Conservation (phyloP, 2,888 invertebrate genomes). For the Hydroisotoma schaefferi region DNA sequence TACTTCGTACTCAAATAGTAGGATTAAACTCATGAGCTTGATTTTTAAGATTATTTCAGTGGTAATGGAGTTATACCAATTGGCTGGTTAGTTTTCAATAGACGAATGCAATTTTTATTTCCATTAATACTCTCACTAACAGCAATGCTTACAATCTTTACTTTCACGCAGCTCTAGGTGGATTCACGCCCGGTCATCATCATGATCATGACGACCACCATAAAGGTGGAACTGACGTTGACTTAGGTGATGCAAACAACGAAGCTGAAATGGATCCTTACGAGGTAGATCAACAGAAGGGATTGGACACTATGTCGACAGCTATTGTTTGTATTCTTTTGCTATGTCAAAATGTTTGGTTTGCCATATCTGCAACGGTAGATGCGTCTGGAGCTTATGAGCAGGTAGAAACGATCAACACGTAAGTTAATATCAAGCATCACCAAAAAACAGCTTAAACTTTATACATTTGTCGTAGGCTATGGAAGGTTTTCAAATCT, state of each 20-base stretch:
- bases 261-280: background rate
- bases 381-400: conserved; percentile 38
- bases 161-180: conserved; percentile 3
- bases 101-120: too few species aligned
- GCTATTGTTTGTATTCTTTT: conserved; percentile 21
- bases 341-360: conserved; percentile 30
- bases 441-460: too few species aligned
- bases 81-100: conserved; percentile 13
- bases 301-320: conserved; percentile 15
- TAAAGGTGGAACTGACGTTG: background rate
- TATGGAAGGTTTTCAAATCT: conserved; percentile 41
- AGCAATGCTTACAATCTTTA: too few species aligned
- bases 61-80: conserved; percentile 38
- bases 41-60: conserved; percentile 40
- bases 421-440: background rate
- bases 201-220: background rate
- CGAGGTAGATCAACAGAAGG: conserved; percentile 6
- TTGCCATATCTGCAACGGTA: conserved; percentile 33
- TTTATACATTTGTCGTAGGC: conserved; percentile 24
- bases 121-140: too few species aligned
- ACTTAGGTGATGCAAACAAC: background rate
- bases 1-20: too few species aligned
- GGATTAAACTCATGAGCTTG: too few species aligned
- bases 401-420: conserved; percentile 17
- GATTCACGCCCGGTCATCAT: conserved; percentile 3